Percentiles rank a stretch among this genome's conserved stretches.
These are phyloP conservation scores for Pipistrellus nathusii DNA, from an alignment of 2,797 vertebrate species.

Conservation along the genomic window DNA sequence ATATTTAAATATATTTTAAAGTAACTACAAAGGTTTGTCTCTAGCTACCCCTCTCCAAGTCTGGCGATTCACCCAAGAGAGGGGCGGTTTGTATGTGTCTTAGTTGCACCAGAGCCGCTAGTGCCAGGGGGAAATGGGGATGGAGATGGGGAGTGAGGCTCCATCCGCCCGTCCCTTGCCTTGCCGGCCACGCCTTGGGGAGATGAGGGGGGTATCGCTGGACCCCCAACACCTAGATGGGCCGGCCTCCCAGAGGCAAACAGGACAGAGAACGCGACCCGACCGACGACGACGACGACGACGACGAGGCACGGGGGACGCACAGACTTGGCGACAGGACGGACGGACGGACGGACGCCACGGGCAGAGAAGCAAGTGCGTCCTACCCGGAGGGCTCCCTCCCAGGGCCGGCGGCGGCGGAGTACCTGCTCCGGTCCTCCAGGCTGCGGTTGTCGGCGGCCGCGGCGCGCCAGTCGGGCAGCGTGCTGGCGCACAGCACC, in stretches of 20 bases:
- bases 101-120: neutral
- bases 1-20: too few species aligned
- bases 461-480: constrained; percentile 97
- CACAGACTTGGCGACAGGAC: neutral
- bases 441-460: constrained; percentile 95
- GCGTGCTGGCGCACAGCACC: constrained; percentile 97
- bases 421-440: constrained; percentile 98
- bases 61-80: neutral
- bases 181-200: neutral
- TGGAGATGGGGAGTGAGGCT: neutral
- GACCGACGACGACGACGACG: too few species aligned
- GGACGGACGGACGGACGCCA: constrained; percentile 79
- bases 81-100: neutral
- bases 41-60: neutral
- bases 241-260: neutral
- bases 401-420: constrained; percentile 92
- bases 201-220: neutral
- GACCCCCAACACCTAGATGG: neutral
- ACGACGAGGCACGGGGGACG: neutral
- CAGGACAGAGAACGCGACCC: constrained; percentile 48
- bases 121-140: neutral
- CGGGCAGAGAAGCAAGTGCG: constrained; percentile 87
- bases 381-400: constrained; percentile 94
- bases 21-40: neutral
- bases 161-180: neutral